A percentile compares a stretch with the other conserved stretches of the same genome.
Evolutionary conservation across 92 coral and sea anemone genomes (phyloP).

Genomic region (Epizoanthus fatuus): DNA sequence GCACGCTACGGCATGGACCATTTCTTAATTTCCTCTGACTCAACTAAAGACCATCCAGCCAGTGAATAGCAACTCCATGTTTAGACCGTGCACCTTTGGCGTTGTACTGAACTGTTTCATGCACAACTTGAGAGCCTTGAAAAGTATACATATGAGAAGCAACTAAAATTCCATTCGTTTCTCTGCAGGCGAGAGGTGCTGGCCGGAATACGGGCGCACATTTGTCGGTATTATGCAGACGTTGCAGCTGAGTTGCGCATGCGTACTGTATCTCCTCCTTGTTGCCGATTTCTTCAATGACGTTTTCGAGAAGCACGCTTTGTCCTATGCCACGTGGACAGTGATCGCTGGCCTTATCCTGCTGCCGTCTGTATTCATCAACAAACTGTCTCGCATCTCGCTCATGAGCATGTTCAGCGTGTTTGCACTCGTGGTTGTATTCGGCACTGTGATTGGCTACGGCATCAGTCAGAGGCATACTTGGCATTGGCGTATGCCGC

Average conservation of each 20-base stretch:
- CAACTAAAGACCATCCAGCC: too few species aligned
- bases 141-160: neutral
- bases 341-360: slow-evolving; percentile 90
- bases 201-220: slow-evolving; percentile 86
- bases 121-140: too few species aligned
- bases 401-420: slow-evolving; percentile 99
- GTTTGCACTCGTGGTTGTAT: slow-evolving; percentile 91
- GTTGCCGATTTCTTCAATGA: slow-evolving; percentile 99
- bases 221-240: slow-evolving; percentile 90
- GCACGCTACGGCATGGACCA: too few species aligned
- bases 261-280: slow-evolving; percentile 95
- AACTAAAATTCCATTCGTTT: neutral
- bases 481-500: slow-evolving; percentile 93
- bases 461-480: slow-evolving; percentile 87
- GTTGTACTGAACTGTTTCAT: too few species aligned
- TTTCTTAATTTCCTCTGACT: too few species aligned
- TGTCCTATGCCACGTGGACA: slow-evolving; percentile 87
- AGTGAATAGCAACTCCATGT: too few species aligned
- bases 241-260: slow-evolving; percentile 97
- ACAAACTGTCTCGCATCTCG: slow-evolving; percentile 93
- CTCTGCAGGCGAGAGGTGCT: slow-evolving; percentile 89
- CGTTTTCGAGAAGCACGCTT: slow-evolving; percentile 81
- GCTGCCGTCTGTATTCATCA: slow-evolving; percentile 92
- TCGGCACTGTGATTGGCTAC: slow-evolving; percentile 87
- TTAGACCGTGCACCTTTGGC: too few species aligned